Conservation (phyloP, 2,797 vertebrate genomes). For the Hippoglossus hippoglossus region DNA sequence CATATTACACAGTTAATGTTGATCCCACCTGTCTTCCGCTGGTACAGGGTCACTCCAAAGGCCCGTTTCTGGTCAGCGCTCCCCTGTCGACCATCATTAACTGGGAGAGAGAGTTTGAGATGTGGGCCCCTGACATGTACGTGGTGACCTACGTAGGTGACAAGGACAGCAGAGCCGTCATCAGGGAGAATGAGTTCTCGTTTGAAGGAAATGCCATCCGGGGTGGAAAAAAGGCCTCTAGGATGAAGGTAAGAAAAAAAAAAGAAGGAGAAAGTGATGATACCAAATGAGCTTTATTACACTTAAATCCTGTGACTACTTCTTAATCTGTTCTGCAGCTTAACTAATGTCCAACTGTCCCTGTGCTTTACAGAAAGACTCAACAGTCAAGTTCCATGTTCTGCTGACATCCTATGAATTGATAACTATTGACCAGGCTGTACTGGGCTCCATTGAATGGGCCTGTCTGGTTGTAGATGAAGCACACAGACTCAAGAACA, state of each 20-base stretch:
- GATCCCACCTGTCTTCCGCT: slow-evolving; percentile 5
- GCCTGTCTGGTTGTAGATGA: slow-evolving; percentile 98
- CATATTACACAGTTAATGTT: neutral
- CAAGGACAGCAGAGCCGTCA: slow-evolving; percentile 98
- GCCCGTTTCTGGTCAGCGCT: slow-evolving; percentile 97
- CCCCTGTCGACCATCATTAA: slow-evolving; percentile 99
- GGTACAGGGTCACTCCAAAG: slow-evolving; percentile 96
- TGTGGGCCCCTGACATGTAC: slow-evolving; percentile 99
- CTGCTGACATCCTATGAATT: slow-evolving; percentile 96
- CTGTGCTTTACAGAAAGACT: slow-evolving; percentile 90
- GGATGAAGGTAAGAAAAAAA: slow-evolving; percentile 92
- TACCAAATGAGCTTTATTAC: neutral
- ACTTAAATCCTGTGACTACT: too few species aligned
- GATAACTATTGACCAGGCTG: slow-evolving; percentile 98
- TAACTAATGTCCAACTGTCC: neutral
- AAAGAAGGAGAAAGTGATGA: neutral
- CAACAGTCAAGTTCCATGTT: slow-evolving; percentile 96
- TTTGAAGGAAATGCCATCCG: slow-evolving; percentile 97
- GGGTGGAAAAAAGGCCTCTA: slow-evolving; percentile 96
- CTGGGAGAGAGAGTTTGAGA: slow-evolving; percentile 98
- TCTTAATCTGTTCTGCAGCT: neutral
- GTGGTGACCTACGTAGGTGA: slow-evolving; percentile 98
- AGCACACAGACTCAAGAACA: slow-evolving; percentile 98
- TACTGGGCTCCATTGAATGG: slow-evolving; percentile 98
- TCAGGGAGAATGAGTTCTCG: slow-evolving; percentile 97